phyloP scores from a whole-genome alignment of 2,888 invertebrate genomes.

The Acronicta alni region DNA sequence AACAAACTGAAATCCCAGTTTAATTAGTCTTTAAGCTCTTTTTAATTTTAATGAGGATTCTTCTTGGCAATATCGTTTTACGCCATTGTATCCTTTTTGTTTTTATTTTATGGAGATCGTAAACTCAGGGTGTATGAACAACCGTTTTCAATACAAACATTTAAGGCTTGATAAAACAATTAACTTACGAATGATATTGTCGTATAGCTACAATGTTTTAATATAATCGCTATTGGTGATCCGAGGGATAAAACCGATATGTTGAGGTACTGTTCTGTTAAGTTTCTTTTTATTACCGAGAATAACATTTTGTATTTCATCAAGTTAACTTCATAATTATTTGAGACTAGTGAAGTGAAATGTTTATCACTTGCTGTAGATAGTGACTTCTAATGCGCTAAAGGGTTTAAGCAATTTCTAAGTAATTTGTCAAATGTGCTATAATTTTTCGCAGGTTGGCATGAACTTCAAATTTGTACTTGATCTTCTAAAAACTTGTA shows the following conservation, averaged over 20 bases:
- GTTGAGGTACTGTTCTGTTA: constrained; percentile 79
- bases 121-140: constrained; percentile 69
- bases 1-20: constrained; percentile 43
- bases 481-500: too few relatives aligned
- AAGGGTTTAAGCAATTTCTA: too few relatives aligned
- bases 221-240: constrained; percentile 68
- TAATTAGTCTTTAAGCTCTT: constrained; percentile 53
- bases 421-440: too few relatives aligned
- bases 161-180: constrained; percentile 73
- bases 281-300: constrained; percentile 47
- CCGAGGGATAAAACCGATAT: constrained; percentile 58
- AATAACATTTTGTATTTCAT: constrained; percentile 52
- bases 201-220: constrained; percentile 68
- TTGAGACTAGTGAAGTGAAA: too few relatives aligned
- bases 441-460: too few relatives aligned
- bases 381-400: too few relatives aligned
- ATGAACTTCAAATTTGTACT: too few relatives aligned
- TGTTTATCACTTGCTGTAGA: too few relatives aligned
- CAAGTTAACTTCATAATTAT: constrained; percentile 20
- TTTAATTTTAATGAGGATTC: constrained; percentile 43
- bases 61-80: constrained; percentile 53
- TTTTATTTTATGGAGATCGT: constrained; percentile 67
- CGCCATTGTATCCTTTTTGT: constrained; percentile 46
- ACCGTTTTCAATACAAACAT: constrained; percentile 56
- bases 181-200: constrained; percentile 67